Conservation (phyloP, 2,888 invertebrate species). For the Formica aserva region DNA sequence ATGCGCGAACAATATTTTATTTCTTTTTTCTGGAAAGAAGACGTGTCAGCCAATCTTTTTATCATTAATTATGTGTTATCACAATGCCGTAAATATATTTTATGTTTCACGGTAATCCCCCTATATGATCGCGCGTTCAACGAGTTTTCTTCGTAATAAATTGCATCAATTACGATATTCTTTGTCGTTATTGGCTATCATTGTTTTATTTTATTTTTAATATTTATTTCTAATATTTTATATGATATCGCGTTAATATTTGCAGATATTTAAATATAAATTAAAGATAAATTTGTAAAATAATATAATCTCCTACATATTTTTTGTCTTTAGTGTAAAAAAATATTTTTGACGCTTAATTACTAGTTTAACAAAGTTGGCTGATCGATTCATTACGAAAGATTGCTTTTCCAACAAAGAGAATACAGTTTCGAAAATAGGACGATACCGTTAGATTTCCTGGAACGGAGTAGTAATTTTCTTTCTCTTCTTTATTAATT, state of each 20-base stretch:
- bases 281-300: neutral
- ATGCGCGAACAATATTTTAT: slow-evolving; percentile 29
- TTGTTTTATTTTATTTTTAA: neutral
- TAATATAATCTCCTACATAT: neutral
- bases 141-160: neutral
- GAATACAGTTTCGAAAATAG: slow-evolving; percentile 15
- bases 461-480: neutral
- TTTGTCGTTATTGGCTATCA: neutral
- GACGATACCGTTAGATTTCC: slow-evolving; percentile 12
- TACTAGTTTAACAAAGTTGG: neutral
- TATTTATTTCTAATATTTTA: neutral
- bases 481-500: slow-evolving; percentile 23
- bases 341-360: neutral
- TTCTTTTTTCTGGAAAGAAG: slow-evolving; percentile 7
- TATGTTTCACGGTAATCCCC: neutral
- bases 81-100: neutral
- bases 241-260: neutral
- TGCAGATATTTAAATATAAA: neutral
- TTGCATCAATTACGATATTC: neutral
- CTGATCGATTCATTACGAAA: neutral
- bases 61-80: slow-evolving; percentile 18
- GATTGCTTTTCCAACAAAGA: neutral
- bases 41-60: slow-evolving; percentile 19
- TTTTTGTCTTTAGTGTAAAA: neutral
- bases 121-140: neutral